A percentile compares a stretch with the other conserved stretches of the same genome.
These are phyloP conservation scores for Clarias laeviceps DNA, from an alignment of 2,797 vertebrate species.

Conservation along the genomic window DNA sequence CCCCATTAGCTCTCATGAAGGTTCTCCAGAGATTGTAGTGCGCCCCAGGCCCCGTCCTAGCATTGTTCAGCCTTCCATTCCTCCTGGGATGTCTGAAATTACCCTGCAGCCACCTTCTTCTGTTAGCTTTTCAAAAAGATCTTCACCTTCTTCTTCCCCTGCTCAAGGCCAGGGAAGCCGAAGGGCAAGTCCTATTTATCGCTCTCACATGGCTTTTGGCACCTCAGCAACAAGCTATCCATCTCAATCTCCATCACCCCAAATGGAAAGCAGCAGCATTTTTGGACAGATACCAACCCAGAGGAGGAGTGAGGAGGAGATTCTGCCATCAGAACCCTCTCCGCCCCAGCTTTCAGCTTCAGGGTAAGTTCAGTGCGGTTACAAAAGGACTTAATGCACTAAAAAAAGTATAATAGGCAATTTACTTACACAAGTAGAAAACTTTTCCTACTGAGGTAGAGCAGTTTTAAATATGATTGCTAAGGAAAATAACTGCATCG, in stretches of 20 bases:
- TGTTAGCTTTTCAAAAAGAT: conserved; percentile 95
- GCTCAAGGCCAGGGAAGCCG: conserved; percentile 84
- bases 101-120: conserved; percentile 92
- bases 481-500: conserved; percentile 40
- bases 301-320: conserved; percentile 89
- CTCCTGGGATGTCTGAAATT: conserved; percentile 91
- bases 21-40: conserved; percentile 93
- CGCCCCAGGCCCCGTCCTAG: conserved; percentile 92
- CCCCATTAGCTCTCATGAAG: conserved; percentile 91
- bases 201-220: conserved; percentile 87
- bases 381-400: conserved; percentile 49
- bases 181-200: conserved; percentile 82
- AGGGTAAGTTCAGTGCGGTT: conserved; percentile 89
- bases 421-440: conserved; percentile 12
- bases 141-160: conserved; percentile 92
- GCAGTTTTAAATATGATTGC: conserved; percentile 27
- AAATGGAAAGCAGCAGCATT: conserved; percentile 87
- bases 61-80: conserved; percentile 82
- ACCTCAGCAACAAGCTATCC: conserved; percentile 87
- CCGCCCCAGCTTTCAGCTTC: conserved; percentile 91
- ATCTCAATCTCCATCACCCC: conserved; percentile 84
- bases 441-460: not conserved
- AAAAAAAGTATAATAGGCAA: not conserved
- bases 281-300: conserved; percentile 91
- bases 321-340: conserved; percentile 92